Evolutionary conservation across 2,797 vertebrate genomes (phyloP).

Genomic region (Oryzias sinensis): DNA sequence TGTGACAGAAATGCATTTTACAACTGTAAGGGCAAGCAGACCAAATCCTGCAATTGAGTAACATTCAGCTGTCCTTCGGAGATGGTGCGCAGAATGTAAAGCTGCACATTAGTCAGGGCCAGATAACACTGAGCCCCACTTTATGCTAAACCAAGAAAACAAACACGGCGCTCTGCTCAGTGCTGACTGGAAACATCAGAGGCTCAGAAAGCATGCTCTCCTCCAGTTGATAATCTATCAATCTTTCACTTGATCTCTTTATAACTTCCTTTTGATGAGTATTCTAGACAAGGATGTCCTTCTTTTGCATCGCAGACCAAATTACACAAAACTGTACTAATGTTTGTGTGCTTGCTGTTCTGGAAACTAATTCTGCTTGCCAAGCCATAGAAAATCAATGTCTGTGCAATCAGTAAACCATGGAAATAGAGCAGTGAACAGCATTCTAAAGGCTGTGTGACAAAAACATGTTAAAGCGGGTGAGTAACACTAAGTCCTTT

Average conservation of each 20-base stretch:
- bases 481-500: not conserved
- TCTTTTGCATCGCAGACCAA: conserved; percentile 23
- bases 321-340: conserved; percentile 52
- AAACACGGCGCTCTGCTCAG: conserved; percentile 26
- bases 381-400: conserved; percentile 41
- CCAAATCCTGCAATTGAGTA: conserved; percentile 43
- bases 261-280: conserved; percentile 22
- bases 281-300: conserved; percentile 26
- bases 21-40: conserved; percentile 59
- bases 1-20: conserved; percentile 76
- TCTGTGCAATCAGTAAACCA: conserved; percentile 31
- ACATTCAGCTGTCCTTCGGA: conserved; percentile 49
- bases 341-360: conserved; percentile 33
- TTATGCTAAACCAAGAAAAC: conserved; percentile 38
- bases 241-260: conserved; percentile 15
- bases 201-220: conserved; percentile 7
- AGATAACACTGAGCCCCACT: conserved; percentile 37
- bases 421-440: conserved; percentile 3
- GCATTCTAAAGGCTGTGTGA: conserved; percentile 4
- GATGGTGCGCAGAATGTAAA: conserved; percentile 52
- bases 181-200: conserved; percentile 6
- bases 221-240: conserved; percentile 25
- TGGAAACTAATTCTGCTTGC: conserved; percentile 33
- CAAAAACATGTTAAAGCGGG: conserved; percentile 8
- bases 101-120: conserved; percentile 59